These are phyloP conservation scores for Cyprinodon diabolis DNA, from an alignment of 2,797 vertebrate genomes.

Conservation along the genomic window DNA sequence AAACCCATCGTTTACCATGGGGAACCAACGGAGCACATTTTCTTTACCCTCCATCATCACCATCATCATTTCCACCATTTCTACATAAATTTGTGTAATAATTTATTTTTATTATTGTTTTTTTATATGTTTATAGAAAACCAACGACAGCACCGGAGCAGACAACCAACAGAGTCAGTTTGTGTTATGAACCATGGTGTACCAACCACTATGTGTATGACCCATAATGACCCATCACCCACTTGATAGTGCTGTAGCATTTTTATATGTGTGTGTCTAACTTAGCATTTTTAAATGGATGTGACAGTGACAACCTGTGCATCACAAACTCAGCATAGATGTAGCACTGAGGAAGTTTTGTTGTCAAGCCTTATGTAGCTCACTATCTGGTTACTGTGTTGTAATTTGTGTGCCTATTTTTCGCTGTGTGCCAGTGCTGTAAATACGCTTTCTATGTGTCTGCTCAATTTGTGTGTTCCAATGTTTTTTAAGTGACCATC, in stretches of 20 bases:
- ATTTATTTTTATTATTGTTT: slow-evolving; percentile 88
- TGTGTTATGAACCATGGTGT: slow-evolving; percentile 90
- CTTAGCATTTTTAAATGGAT: slow-evolving; percentile 76
- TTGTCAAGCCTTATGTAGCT: slow-evolving; percentile 83
- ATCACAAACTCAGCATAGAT: slow-evolving; percentile 83
- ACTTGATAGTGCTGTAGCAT: slow-evolving; percentile 81
- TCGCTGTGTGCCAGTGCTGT: slow-evolving; percentile 80
- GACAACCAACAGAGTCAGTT: slow-evolving; percentile 87
- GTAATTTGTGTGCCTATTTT: slow-evolving; percentile 78
- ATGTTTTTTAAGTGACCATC: slow-evolving; percentile 76
- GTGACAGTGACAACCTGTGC: slow-evolving; percentile 79
- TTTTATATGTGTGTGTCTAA: slow-evolving; percentile 74
- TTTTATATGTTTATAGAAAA: slow-evolving; percentile 87
- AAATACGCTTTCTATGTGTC: slow-evolving; percentile 77
- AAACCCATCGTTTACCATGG: slow-evolving; percentile 78
- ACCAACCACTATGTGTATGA: slow-evolving; percentile 88
- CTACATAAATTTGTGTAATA: slow-evolving; percentile 87
- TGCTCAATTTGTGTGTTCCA: slow-evolving; percentile 78
- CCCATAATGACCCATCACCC: slow-evolving; percentile 84
- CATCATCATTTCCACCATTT: slow-evolving; percentile 72
- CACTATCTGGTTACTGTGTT: slow-evolving; percentile 83
- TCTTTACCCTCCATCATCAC: slow-evolving; percentile 67
- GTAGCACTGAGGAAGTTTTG: slow-evolving; percentile 82
- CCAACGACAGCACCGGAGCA: slow-evolving; percentile 84
- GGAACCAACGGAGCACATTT: slow-evolving; percentile 74